A percentile compares a stretch with the other conserved stretches of the same genome.
phyloP scores from a whole-genome alignment of 2,888 invertebrate genomes.

The Patella caerulea region DNA sequence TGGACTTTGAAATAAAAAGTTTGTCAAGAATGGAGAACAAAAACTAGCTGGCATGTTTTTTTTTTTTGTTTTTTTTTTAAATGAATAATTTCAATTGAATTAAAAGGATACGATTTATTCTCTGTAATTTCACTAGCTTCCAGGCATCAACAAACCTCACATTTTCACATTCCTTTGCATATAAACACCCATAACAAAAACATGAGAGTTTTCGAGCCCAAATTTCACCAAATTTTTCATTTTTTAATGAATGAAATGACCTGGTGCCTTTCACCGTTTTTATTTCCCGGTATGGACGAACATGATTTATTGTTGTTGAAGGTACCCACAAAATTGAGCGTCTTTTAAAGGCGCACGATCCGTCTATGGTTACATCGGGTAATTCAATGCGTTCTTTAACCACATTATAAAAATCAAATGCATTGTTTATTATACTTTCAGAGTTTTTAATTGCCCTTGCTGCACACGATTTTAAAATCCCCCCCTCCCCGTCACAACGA shows the following conservation, averaged over 20 bases:
- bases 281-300: not conserved
- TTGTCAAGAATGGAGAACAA: not conserved
- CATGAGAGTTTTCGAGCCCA: not conserved
- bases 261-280: not conserved
- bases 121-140: not conserved
- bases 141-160: not conserved
- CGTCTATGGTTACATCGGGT: not conserved
- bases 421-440: not conserved
- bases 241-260: not conserved
- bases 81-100: not conserved
- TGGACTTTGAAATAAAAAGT: no score
- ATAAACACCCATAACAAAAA: not conserved
- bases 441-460: not conserved
- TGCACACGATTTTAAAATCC: not conserved
- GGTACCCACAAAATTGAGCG: not conserved
- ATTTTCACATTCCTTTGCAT: not conserved
- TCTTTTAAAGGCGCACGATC: not conserved
- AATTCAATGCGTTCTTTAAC: not conserved
- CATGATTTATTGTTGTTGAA: not conserved
- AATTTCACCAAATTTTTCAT: not conserved
- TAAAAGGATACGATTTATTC: not conserved
- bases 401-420: not conserved
- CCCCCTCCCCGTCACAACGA: not conserved
- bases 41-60: not conserved
- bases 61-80: not conserved